These are phyloP conservation scores for Ameiurus melas DNA, from an alignment of 2,113 vertebrate genomes.

Conservation along the genomic window DNA sequence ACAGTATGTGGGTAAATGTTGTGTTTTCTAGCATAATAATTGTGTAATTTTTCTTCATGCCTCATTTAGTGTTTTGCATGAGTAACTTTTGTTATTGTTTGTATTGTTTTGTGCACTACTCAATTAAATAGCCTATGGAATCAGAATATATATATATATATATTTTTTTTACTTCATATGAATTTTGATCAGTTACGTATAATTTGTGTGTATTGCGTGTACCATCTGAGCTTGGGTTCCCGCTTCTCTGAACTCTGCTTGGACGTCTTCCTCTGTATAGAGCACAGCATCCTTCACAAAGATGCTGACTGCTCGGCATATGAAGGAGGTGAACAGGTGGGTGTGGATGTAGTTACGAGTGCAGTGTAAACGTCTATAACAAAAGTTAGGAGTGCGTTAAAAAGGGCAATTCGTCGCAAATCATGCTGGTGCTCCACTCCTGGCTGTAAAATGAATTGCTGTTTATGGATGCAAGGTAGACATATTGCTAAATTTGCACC, in stretches of 20 bases:
- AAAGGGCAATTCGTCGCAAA: not conserved
- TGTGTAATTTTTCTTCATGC: not conserved
- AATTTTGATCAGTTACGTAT: not conserved
- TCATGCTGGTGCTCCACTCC: not conserved
- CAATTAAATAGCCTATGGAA: not conserved
- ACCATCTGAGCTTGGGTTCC: conserved; percentile 74
- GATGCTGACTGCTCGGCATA: conserved; percentile 86
- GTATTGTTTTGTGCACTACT: not conserved
- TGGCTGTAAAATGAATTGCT: not conserved
- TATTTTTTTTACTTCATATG: not conserved
- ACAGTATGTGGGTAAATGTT: not conserved
- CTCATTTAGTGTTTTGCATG: not conserved
- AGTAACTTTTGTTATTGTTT: not conserved
- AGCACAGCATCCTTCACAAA: conserved; percentile 87
- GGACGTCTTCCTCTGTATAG: conserved; percentile 65
- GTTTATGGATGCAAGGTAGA: not conserved
- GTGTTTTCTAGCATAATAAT: not conserved
- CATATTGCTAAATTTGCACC: not conserved
- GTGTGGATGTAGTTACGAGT: conserved; percentile 91
- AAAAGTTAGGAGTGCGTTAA: not conserved
- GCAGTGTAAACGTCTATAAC: conserved; percentile 83
- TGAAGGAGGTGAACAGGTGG: conserved; percentile 88
- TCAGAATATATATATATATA: not conserved
- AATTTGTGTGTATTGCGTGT: conserved; percentile 41
- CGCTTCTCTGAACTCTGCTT: conserved; percentile 52